A percentile compares a stretch with the other conserved stretches of the same genome.
These are phyloP conservation scores for Irena cyanogastra DNA, from an alignment of 2,113 vertebrate genomes.

Conservation along the genomic window DNA sequence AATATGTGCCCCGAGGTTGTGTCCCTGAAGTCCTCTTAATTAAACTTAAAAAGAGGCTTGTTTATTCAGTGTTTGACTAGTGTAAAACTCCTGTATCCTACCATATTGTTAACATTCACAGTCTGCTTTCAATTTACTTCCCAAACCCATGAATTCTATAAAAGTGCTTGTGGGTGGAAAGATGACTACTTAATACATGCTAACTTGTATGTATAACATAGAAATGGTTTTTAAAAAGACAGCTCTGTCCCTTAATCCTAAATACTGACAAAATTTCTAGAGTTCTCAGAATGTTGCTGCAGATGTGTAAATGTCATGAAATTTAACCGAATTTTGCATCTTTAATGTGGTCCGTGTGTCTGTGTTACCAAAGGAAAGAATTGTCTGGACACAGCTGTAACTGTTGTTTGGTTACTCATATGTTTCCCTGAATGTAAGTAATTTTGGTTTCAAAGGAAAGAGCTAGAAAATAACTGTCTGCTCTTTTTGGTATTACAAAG, in stretches of 20 bases:
- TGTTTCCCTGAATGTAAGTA: not conserved
- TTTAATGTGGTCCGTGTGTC: not conserved
- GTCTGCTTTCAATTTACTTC: constrained; percentile 48
- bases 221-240: constrained; percentile 6
- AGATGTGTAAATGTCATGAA: not conserved
- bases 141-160: not conserved
- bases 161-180: constrained; percentile 20
- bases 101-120: not conserved
- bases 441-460: not conserved
- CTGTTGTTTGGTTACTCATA: not conserved
- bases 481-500: not conserved
- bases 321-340: not conserved
- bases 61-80: not conserved
- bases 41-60: not conserved
- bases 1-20: not conserved
- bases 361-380: not conserved
- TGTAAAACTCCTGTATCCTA: not conserved
- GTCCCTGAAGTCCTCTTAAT: not conserved
- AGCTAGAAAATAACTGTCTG: not conserved
- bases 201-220: not conserved
- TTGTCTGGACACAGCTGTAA: not conserved
- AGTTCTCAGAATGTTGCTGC: not conserved
- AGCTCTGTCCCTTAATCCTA: not conserved
- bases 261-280: not conserved
- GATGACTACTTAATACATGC: not conserved